These are phyloP conservation scores for Microctenopoma lineatum DNA, from an alignment of 2,797 vertebrate species.

Conservation along the genomic window DNA sequence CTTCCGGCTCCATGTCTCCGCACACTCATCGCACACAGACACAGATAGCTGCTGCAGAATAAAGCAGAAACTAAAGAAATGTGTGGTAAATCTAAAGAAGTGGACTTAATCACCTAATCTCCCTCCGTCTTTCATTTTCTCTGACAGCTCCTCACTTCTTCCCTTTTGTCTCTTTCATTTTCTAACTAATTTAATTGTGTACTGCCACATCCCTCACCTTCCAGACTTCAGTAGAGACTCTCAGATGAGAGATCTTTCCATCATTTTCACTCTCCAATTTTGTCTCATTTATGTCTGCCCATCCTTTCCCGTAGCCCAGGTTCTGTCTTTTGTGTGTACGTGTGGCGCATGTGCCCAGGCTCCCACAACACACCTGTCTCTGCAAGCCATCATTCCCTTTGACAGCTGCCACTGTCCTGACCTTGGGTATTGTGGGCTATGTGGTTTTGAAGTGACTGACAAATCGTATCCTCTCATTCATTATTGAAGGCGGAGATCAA, in stretches of 20 bases:
- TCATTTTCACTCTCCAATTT: not conserved
- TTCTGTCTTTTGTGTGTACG: slow-evolving; percentile 25
- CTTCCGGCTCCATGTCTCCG: slow-evolving; percentile 42
- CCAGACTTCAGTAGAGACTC: not conserved
- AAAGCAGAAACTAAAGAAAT: not conserved
- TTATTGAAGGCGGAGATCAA: slow-evolving; percentile 80
- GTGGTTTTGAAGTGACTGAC: slow-evolving; percentile 78
- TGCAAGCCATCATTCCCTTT: slow-evolving; percentile 60
- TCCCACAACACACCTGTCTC: slow-evolving; percentile 46
- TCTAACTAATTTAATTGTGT: slow-evolving; percentile 12
- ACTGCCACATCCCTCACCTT: slow-evolving; percentile 14
- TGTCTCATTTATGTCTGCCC: slow-evolving; percentile 9
- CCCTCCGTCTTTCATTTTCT: not conserved
- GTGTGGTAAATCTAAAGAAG: not conserved
- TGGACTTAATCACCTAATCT: not conserved
- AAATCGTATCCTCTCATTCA: slow-evolving; percentile 81
- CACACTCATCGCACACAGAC: slow-evolving; percentile 14
- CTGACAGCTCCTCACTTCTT: slow-evolving; percentile 6
- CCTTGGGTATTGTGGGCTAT: slow-evolving; percentile 70
- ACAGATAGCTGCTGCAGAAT: slow-evolving; percentile 2
- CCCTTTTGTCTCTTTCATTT: not conserved
- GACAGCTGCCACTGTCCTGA: slow-evolving; percentile 76
- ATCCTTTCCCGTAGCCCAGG: slow-evolving; percentile 11
- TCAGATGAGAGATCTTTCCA: not conserved
- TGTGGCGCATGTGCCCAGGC: slow-evolving; percentile 30